Evolutionary conservation across 2,797 vertebrate genomes (phyloP), one percentile per base, ranked within the genome.

Genomic region (Enteromius radiatus): DNA sequence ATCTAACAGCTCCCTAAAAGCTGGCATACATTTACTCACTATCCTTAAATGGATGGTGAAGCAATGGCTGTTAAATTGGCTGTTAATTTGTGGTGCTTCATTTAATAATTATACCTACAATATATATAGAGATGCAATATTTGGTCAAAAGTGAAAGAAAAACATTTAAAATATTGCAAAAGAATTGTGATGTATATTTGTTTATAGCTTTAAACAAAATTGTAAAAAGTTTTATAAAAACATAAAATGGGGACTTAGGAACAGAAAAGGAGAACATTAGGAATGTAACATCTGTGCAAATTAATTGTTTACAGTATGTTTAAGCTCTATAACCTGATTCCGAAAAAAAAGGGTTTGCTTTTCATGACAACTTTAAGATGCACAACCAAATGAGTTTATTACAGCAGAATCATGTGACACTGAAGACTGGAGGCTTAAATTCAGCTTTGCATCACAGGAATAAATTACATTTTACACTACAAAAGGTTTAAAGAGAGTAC

Each of bases 1-100:
- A 61, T 78, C 33, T 81, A 61, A 71, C 78, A 45, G 11, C 41
- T 31, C 67, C 12, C 67, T 77, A 85, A 83, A 83, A 83, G 80
- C 80, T 43, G 6, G 15, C 54, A 73, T 11, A 43, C 26, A 78
- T 78, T 77, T 71, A 45, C 28, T 45, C 19, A 31, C 26, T 21
- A 28, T 56, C 14, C 61, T 68, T 76, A 82, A 52, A 31, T 71
- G 14, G 45, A 45, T 56, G 78, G 61, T 67, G 28, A 74, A 82
- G 31, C 56, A 59, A 38, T 56, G 15, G 65, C 38, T n/a, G 3
- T 19, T n/a, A n/a, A n/a, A n/a, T n/a, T n/a, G n/a, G n/a, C n/a
- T 2, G 23, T 21, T 67, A 6, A 9, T 21, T 38, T 10, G 38
- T 38, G 28, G 12, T 28, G 14, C 28, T 31, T 31, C 7, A 17